A percentile compares a stretch with the other conserved stretches of the same genome.
phyloP scores from a whole-genome alignment of 2,888 invertebrate species.

The Rhabditoides inermis region DNA sequence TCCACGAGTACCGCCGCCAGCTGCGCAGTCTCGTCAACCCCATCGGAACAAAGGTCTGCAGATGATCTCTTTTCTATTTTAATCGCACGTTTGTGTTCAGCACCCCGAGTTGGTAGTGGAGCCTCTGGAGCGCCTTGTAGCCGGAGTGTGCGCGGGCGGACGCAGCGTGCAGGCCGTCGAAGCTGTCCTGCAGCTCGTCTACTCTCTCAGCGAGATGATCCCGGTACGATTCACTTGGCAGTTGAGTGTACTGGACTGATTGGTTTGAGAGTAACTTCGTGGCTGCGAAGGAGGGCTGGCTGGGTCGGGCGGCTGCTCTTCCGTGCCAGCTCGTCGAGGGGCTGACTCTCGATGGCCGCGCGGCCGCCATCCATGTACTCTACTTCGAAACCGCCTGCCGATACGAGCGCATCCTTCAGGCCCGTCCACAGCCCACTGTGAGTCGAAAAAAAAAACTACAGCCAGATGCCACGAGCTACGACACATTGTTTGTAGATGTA shows the following conservation, averaged over 20 bases:
- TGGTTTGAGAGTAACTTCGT: slow-evolving; percentile 21
- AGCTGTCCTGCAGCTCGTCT: slow-evolving; percentile 25
- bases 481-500: neutral
- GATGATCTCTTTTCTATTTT: neutral
- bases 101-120: slow-evolving; percentile 22
- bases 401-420: too few relatives aligned
- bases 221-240: slow-evolving; percentile 22
- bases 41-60: slow-evolving; percentile 20
- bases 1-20: slow-evolving; percentile 29
- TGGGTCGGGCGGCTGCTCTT: slow-evolving; percentile 21
- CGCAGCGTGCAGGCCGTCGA: slow-evolving; percentile 15
- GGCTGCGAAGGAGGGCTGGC: slow-evolving; percentile 17
- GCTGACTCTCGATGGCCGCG: slow-evolving; percentile 21
- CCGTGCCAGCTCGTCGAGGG: slow-evolving; percentile 17
- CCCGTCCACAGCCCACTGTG: too few relatives aligned
- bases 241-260: too few relatives aligned
- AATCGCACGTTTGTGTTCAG: slow-evolving; percentile 5
- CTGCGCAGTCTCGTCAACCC: slow-evolving; percentile 21
- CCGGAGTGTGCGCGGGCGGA: slow-evolving; percentile 12
- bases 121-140: slow-evolving; percentile 21
- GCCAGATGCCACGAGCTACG: slow-evolving; percentile 23
- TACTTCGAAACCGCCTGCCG: slow-evolving; percentile 27
- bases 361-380: slow-evolving; percentile 17
- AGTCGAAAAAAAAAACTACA: too few relatives aligned
- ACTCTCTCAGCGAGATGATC: slow-evolving; percentile 28